Evolutionary conservation across 2,113 vertebrate genomes (phyloP).

Genomic region (Aphelocoma coerulescens): DNA sequence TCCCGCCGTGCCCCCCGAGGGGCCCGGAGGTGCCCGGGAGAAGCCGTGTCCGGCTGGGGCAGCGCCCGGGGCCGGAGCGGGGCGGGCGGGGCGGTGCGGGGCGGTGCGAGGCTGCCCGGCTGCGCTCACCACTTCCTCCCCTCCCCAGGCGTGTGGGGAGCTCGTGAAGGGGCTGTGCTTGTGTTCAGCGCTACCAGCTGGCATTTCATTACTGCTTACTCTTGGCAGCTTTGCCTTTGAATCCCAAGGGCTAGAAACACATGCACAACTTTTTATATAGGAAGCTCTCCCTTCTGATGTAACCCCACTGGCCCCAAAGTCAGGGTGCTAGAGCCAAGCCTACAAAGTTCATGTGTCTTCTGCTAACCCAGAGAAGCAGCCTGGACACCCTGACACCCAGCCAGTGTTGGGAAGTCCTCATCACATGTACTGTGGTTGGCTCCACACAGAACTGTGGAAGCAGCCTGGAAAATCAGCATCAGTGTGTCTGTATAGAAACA

Average conservation of each 20-base stretch:
- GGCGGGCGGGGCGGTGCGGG: background rate
- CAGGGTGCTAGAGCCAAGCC: background rate
- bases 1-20: background rate
- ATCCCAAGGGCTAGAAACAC: background rate
- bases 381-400: background rate
- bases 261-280: accelerated
- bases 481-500: background rate
- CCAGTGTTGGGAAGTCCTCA: background rate
- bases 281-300: background rate
- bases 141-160: accelerated
- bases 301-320: background rate
- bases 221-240: background rate
- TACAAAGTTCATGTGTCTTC: background rate
- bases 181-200: background rate
- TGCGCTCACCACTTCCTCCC: background rate
- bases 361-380: background rate
- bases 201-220: background rate
- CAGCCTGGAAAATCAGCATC: background rate
- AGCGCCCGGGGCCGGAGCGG: accelerated
- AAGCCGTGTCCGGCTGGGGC: background rate
- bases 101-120: background rate
- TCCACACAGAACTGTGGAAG: background rate
- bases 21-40: accelerated
- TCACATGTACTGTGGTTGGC: accelerated
- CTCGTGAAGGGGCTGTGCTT: background rate